Conservation (phyloP, 2,113 vertebrate genomes). For the Cheirogaleus medius region DNA sequence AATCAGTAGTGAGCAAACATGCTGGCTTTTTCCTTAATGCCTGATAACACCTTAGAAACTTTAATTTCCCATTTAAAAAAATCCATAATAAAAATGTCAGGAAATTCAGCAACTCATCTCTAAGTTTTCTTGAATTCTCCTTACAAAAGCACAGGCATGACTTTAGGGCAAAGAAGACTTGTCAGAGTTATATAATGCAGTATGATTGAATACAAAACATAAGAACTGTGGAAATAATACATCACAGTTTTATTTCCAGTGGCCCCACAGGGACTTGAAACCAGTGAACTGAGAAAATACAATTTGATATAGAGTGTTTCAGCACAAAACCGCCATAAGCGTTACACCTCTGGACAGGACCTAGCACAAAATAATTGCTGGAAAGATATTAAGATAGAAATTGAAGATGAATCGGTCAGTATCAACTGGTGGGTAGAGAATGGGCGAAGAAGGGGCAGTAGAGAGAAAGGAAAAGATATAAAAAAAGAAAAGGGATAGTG, state of each 20-base stretch:
- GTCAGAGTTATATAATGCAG: neutral
- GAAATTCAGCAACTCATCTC: neutral
- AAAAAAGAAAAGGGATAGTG: neutral
- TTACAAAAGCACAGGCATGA: neutral
- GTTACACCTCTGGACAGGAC: neutral
- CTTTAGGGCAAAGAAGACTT: neutral
- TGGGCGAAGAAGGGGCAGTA: neutral
- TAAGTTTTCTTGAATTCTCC: neutral
- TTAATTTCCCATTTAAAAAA: neutral
- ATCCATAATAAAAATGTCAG: neutral
- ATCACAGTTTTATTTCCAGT: neutral
- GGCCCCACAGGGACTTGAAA: neutral
- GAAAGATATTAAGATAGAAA: neutral
- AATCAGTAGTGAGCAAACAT: neutral
- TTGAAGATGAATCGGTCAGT: neutral
- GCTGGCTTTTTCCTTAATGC: neutral
- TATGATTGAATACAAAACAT: neutral
- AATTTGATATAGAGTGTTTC: neutral
- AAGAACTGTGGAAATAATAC: neutral
- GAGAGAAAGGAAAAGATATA: neutral
- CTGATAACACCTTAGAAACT: neutral
- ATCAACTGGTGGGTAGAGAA: neutral
- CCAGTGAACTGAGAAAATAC: neutral
- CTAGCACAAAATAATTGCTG: neutral
- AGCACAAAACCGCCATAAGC: neutral